Conservation (phyloP, 2,888 invertebrate genomes). For the Nomada fucata region DNA sequence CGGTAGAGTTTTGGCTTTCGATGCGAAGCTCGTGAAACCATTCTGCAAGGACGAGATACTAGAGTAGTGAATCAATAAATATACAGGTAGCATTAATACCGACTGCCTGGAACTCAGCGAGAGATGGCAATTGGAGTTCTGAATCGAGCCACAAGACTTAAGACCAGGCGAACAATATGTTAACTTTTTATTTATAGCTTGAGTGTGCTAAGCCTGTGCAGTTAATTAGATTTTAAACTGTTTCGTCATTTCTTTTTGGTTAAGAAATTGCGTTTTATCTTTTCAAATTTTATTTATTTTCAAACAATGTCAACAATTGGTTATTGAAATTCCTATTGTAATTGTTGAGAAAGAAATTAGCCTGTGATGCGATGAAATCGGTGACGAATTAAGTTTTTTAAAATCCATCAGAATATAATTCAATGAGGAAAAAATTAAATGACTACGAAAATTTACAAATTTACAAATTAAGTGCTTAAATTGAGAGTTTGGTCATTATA, state of each 20-base stretch:
- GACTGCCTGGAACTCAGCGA: not conserved
- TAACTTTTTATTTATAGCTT: too few species aligned
- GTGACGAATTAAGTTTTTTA: not conserved
- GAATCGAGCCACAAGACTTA: not conserved
- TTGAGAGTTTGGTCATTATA: too few species aligned
- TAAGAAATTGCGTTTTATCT: not conserved
- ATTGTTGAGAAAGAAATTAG: not conserved
- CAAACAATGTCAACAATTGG: conserved; percentile 1
- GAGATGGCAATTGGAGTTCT: conserved; percentile 38
- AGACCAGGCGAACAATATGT: not conserved
- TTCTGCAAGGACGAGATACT: conserved; percentile 49
- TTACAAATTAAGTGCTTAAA: too few species aligned
- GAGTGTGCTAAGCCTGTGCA: not conserved
- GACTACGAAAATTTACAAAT: too few species aligned
- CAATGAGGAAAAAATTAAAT: too few species aligned
- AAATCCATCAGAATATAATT: not conserved
- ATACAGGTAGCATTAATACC: conserved; percentile 16
- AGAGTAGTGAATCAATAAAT: not conserved
- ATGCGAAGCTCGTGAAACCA: conserved; percentile 60
- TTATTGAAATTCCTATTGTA: not conserved
- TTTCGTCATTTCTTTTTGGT: too few species aligned
- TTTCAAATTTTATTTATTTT: too few species aligned
- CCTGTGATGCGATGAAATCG: not conserved
- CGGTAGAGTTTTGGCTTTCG: conserved; percentile 67
- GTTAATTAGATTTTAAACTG: not conserved